These are phyloP conservation scores for Megaptera novaeangliae DNA, from an alignment of 2,113 vertebrate genomes.

Conservation along the genomic window DNA sequence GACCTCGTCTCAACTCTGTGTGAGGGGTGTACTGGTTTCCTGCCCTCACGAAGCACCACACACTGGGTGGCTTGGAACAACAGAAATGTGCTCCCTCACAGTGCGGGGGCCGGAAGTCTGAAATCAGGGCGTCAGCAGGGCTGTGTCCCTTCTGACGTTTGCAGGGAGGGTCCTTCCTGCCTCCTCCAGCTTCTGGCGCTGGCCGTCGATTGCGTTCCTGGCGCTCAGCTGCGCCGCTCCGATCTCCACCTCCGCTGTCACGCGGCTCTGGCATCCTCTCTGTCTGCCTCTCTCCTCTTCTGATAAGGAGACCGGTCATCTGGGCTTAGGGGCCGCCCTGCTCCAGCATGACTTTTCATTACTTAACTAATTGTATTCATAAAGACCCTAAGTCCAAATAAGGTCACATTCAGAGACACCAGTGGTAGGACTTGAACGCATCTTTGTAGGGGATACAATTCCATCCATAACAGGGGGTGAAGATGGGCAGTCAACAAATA, in stretches of 20 bases:
- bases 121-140: neutral
- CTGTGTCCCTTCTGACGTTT: neutral
- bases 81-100: fast-evolving
- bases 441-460: neutral
- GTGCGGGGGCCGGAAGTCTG: neutral
- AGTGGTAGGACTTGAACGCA: fast-evolving
- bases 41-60: fast-evolving
- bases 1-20: fast-evolving
- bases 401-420: no score
- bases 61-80: neutral
- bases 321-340: neutral
- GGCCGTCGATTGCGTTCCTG: neutral
- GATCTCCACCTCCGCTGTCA: neutral
- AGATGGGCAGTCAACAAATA: fast-evolving
- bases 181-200: neutral
- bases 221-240: fast-evolving
- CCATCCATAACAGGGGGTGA: fast-evolving
- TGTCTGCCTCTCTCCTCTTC: neutral
- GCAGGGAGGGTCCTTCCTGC: neutral
- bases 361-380: neutral
- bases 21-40: neutral
- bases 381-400: neutral
- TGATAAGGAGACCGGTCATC: neutral
- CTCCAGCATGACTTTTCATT: neutral
- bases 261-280: neutral